Base-by-base conservation (phyloP, 2,113 vertebrate genomes). In the Polypterus senegalus region DNA sequence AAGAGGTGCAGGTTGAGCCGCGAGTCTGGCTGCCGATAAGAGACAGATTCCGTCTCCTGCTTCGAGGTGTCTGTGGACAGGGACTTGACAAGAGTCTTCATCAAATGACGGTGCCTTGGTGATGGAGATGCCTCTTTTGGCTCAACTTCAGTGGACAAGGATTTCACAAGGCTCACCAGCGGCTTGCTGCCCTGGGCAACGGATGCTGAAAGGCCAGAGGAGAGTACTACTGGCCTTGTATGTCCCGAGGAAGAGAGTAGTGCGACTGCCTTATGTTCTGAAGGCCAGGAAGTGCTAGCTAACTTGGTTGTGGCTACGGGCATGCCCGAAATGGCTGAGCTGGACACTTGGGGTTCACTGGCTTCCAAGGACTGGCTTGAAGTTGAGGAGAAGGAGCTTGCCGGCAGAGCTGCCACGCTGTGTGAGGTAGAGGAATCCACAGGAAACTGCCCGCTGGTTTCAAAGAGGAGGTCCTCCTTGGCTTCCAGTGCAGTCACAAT, bases 51-150 rank as follows among this genome's bases (percentile, higher is more conserved):
- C 1, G 81, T 65, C 56, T 97, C 92, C 10, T 88, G 86, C 64
- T 89, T 88, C 8, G 92, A 88, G 7, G 91, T 88, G 72, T 98
- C 96, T 0, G 93, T 92, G 66, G 95, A 97, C 61, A 99, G 82
- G 69, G 96, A 99, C 74, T 97, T 99, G 61, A 97, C 96, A 27
- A 99, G 81, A 1, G 91, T 92, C 79, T 97, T 99, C 94, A 99
- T 97, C 74, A 98, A 79, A 75, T 97, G 93, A 46, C 94, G 82
- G 53, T 93, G 95, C 66, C 92, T 83, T 3, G 77, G 69, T 0
- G 91, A 78, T 9, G 66, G 86, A 59, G 57, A 79, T 61, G 69
- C 68, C 48, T 97, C 95, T 76, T 88, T 91, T 72, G 92, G 88
- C 71, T 98, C 96, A 45, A 93, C 87, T 4, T 98, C 94, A 10